A percentile compares a stretch with the other conserved stretches of the same genome.
phyloP scores from a whole-genome alignment of 2,888 invertebrate genomes.

The Odontomyia ornata region DNA sequence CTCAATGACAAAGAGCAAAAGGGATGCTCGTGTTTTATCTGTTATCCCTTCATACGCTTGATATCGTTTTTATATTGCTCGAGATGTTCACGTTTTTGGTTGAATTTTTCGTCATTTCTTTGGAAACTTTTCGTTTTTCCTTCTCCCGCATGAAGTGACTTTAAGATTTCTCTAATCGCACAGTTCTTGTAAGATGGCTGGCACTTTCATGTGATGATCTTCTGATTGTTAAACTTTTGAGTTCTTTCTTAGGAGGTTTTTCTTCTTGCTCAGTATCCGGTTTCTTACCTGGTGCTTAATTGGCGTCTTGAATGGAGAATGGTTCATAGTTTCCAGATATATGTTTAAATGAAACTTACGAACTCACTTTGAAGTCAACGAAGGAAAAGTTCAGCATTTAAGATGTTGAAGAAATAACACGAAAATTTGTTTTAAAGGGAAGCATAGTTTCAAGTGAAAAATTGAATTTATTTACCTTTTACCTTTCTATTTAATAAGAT shows the following conservation, averaged over 20 bases:
- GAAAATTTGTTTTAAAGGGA: too few species aligned
- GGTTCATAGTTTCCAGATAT: too few species aligned
- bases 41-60: constrained; percentile 27
- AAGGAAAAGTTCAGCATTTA: too few species aligned
- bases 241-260: constrained; percentile 17
- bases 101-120: constrained; percentile 38
- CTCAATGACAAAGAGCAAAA: background rate
- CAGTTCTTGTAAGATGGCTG: background rate
- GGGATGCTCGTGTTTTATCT: constrained; percentile 20
- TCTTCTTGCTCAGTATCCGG: constrained; percentile 29
- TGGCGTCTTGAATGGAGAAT: constrained; percentile 24
- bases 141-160: constrained; percentile 25
- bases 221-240: background rate
- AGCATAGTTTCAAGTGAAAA: too few species aligned
- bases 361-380: too few species aligned
- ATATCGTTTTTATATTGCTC: constrained; percentile 43
- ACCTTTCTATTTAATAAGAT: too few species aligned
- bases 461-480: too few species aligned
- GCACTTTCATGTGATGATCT: background rate
- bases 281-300: constrained; percentile 35
- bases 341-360: too few species aligned
- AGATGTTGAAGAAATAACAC: too few species aligned
- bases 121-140: background rate
- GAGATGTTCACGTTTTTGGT: constrained; percentile 43
- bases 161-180: constrained; percentile 10